phyloP scores from a whole-genome alignment of 2,888 invertebrate genomes.

The Ceramica pisi region DNA sequence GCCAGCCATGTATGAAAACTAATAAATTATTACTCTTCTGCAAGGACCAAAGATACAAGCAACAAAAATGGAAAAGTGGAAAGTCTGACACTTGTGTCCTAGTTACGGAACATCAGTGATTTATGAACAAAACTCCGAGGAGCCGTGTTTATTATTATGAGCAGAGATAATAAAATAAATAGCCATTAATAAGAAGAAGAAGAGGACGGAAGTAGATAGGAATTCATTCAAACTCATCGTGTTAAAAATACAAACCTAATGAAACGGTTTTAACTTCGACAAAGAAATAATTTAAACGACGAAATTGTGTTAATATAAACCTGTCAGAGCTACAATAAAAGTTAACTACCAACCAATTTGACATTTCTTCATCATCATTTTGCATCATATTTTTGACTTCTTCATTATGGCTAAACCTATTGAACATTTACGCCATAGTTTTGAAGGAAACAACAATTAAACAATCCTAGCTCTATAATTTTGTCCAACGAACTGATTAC shows the following conservation, averaged over 20 bases:
- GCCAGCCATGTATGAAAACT: constrained; percentile 25
- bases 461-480: constrained; percentile 4
- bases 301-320: background rate
- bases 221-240: constrained; percentile 12
- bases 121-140: constrained; percentile 70
- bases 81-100: constrained; percentile 65
- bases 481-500: background rate
- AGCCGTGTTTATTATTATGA: constrained; percentile 71
- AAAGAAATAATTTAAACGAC: background rate
- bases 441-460: background rate
- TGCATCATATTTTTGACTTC: too few relatives aligned
- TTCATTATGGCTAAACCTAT: background rate
- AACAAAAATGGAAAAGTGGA: constrained; percentile 65
- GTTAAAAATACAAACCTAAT: constrained; percentile 18
- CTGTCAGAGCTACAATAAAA: background rate
- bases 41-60: constrained; percentile 50
- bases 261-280: constrained; percentile 3
- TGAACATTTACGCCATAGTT: background rate
- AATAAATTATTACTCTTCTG: constrained; percentile 52
- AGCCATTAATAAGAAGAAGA: constrained; percentile 59
- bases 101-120: constrained; percentile 67
- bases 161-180: constrained; percentile 67
- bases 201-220: background rate
- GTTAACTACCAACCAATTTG: background rate
- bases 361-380: too few relatives aligned